Base-by-base conservation (phyloP, 2,888 invertebrate species). In the Punctoribates punctum region DNA sequence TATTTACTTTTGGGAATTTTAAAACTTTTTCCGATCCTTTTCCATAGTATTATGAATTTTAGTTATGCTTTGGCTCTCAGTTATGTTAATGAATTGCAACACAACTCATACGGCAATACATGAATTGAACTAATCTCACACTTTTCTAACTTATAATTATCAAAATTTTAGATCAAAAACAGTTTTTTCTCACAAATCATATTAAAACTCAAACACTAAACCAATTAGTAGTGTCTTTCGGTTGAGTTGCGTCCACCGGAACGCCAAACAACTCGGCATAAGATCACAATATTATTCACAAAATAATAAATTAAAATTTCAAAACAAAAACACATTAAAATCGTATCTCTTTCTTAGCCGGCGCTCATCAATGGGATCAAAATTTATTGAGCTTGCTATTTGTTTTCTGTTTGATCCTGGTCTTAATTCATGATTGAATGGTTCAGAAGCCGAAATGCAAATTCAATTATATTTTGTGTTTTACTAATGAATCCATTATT, bases 131-230 rank as follows among this genome's bases (percentile, higher is more conserved):
- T 70, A 70, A 70, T 70, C 70, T 34, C 42, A 46, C 23, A 70
- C 42, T 65, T 62, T 70, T 70, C 70, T 70, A 42, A 70, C 42
- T 70, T 42, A 67, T 70, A 42, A 70, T 70, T 70, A 23, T 13
- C 42, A 70, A 70, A 46, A 15, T 42, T 46, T 70, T 65, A 1
- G 13, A 15, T 29, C n/a, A 1, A 65, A 65, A 34, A 17, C 62
- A 29, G 17, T 29, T 57, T 57, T 57, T 57, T 1, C 29, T 34
- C 17, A 34, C 17, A 34, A 46, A 15, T 46, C n/a, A 60, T 23
- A 60, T 60, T 60, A 20, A 34, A 34, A 34, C 23, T 57, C 25
- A 65, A 60, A 46, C n/a, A 42, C 42, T 42, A 70, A 38, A 42
- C 70, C 70, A 42, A 70, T 70, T 70, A 70, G 23, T 13, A 46